Conservation (phyloP, 2,113 vertebrate species). For the Catharus bicknelli region DNA sequence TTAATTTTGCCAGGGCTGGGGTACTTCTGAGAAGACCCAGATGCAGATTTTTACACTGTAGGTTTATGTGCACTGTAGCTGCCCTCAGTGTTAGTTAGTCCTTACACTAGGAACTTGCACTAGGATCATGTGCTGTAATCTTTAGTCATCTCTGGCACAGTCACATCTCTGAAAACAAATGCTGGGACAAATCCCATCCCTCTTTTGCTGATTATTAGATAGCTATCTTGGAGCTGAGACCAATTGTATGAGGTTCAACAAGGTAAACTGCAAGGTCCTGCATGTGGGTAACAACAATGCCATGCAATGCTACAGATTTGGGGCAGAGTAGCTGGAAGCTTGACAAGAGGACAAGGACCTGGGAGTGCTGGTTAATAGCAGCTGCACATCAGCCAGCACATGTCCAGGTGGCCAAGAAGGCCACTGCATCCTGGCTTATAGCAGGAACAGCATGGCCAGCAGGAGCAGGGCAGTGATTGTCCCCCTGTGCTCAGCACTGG, state of each 20-base stretch:
- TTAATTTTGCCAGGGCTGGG: neutral
- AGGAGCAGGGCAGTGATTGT: neutral
- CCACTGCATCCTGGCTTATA: neutral
- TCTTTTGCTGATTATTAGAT: neutral
- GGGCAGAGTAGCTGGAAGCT: neutral
- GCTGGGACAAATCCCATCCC: neutral
- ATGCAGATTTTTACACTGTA: neutral
- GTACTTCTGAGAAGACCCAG: neutral
- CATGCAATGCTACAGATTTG: neutral
- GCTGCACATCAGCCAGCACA: fast-evolving
- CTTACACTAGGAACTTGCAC: neutral
- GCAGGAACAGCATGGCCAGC: neutral
- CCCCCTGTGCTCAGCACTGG: fast-evolving
- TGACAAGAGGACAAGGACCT: neutral
- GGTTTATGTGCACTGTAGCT: neutral
- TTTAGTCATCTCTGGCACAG: neutral
- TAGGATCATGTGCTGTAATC: neutral
- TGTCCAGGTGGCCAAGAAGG: neutral
- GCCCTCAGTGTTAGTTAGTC: neutral
- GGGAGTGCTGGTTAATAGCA: neutral
- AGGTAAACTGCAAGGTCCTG: neutral
- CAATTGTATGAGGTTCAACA: neutral
- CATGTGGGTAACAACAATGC: neutral
- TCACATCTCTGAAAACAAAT: neutral
- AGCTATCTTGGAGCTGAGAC: neutral